A percentile compares a stretch with the other conserved stretches of the same genome.
phyloP scores from a whole-genome alignment of 2,797 vertebrate species.

The Synaphobranchus kaupii region DNA sequence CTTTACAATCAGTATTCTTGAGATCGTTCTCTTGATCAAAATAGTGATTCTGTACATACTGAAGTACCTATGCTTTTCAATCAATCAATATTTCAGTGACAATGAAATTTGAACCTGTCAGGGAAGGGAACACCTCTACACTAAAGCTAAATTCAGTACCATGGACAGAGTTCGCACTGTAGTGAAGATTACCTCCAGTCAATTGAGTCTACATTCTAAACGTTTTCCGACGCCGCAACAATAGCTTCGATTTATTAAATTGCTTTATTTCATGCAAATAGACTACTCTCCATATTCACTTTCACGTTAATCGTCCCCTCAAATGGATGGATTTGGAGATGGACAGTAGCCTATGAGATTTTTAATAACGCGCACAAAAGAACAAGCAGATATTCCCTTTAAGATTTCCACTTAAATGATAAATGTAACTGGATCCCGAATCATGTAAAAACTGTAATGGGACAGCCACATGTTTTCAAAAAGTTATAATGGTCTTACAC shows the following conservation, averaged over 20 bases:
- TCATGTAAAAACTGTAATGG: too few species aligned
- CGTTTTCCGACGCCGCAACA: background rate
- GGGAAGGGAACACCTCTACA: background rate
- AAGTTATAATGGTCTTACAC: too few species aligned
- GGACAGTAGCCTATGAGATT: too few species aligned
- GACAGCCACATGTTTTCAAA: too few species aligned
- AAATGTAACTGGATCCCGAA: too few species aligned
- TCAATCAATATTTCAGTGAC: background rate
- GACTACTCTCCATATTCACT: background rate
- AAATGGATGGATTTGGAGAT: background rate
- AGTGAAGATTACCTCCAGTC: background rate
- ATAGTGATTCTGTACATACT: constrained; percentile 11
- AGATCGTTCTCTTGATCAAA: constrained; percentile 59
- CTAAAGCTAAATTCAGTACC: constrained; percentile 15
- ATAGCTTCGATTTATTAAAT: background rate
- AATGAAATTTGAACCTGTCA: background rate
- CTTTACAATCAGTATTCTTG: constrained; percentile 54
- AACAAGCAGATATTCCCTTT: too few species aligned
- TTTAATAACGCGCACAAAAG: too few species aligned
- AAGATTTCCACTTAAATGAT: too few species aligned
- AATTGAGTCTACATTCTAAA: background rate
- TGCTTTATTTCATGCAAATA: constrained; percentile 8
- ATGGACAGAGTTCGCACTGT: constrained; percentile 27
- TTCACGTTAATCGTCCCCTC: background rate
- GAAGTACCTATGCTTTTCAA: background rate